These are phyloP conservation scores for Agrotis ipsilon DNA, from an alignment of 2,888 invertebrate genomes.

Conservation along the genomic window DNA sequence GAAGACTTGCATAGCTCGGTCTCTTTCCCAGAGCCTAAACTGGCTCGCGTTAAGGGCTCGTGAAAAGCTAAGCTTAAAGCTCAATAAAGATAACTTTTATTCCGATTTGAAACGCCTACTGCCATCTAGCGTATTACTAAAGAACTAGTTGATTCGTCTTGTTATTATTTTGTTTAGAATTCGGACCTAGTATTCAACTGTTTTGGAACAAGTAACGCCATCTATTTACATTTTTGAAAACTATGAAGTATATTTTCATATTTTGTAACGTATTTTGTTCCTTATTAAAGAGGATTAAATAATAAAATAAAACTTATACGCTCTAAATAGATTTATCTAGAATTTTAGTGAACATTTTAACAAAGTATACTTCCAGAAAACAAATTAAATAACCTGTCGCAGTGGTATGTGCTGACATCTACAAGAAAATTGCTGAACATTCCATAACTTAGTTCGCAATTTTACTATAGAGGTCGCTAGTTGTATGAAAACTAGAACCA, in stretches of 20 bases:
- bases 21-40: too few relatives aligned
- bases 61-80: too few relatives aligned
- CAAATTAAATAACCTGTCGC: background rate
- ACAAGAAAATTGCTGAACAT: too few relatives aligned
- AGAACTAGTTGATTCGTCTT: background rate
- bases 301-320: too few relatives aligned
- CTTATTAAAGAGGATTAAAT: background rate
- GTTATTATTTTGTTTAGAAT: background rate
- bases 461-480: background rate
- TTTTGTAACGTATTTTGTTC: background rate
- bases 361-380: too few relatives aligned
- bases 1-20: too few relatives aligned
- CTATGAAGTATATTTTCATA: background rate
- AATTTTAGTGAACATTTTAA: too few relatives aligned
- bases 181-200: background rate
- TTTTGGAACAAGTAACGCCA: constrained; percentile 10
- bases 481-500: background rate
- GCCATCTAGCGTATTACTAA: constrained; percentile 14
- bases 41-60: too few relatives aligned
- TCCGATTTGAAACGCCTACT: background rate
- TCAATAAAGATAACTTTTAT: too few relatives aligned
- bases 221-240: background rate
- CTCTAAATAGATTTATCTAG: too few relatives aligned
- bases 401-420: background rate
- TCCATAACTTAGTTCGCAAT: background rate